Evolutionary conservation across 1,140 invertebrate species (phyloP), one percentile per base, ranked within the genome.

Genomic region (Sarcophaga peregrina): DNA sequence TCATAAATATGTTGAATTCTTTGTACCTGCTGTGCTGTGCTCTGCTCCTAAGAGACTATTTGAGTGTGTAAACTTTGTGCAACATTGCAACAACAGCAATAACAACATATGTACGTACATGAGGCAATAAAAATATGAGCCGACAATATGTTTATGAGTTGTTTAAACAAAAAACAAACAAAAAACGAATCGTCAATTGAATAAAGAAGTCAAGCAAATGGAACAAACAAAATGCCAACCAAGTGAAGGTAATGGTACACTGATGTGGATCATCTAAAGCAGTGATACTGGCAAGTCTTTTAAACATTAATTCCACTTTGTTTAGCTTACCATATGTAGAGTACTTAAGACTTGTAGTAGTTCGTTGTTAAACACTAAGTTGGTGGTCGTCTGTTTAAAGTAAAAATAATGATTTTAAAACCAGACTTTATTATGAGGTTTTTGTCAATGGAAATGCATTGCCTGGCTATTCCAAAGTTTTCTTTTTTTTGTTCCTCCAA

Each of bases 11-110:
- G 75, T 78, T 50, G 47, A 48, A 78, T 78, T 50, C 74, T 47
- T 52, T 78, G 75, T 78, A 78, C 75, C 75, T 78, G 75, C 75
- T 78, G 75, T 50, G 75, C n/a, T 78, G 46, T 75, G 54, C n/a
- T n/a, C n/a, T 17, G n/a, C 10, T n/a, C 54, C 6, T 58, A 58
- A n/a, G 7, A 58, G 74, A 48, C 37, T 78, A 47, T 75, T 3
- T n/a, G n/a, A n/a, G 13, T 76, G 62, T 72, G 62, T 25, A 6
- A 20, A 25, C 9, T 72, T 72, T 72, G 62, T 17, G 8, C 17
- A 72, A 25, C 15, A 9, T 20, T 48, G 48, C 75, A 11, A 78
- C 47, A 50, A 52, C 17, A 68, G 62, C 20, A 17, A 9, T 3
- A 58, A 58, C 54, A 58, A n/a, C 54, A 13, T n/a, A n/a, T n/a